Evolutionary conservation across 2,888 invertebrate genomes (phyloP).

Genomic region (Toxonevra muliebris): DNA sequence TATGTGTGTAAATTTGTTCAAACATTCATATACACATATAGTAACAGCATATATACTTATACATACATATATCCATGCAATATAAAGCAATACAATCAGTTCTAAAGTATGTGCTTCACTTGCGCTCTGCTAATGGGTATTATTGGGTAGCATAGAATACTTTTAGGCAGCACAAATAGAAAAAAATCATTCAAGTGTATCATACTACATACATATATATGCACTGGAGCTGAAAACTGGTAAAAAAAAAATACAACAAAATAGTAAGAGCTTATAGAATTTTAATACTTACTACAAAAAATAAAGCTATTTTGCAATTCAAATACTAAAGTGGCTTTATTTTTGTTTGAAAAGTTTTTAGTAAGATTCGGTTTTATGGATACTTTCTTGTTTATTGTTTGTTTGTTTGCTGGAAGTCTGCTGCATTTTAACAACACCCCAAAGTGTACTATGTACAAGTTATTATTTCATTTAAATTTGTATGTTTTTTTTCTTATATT

Average conservation of each 20-base stretch:
- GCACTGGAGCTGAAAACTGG: neutral
- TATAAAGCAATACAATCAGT: constrained; percentile 10
- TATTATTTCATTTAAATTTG: too few relatives aligned
- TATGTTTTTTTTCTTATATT: too few relatives aligned
- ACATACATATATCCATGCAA: constrained; percentile 5
- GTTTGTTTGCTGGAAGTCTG: too few relatives aligned
- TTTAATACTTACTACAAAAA: too few relatives aligned
- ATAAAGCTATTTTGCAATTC: too few relatives aligned
- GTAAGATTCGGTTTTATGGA: too few relatives aligned
- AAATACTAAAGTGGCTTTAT: too few relatives aligned
- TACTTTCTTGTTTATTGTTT: too few relatives aligned
- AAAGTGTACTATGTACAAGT: too few relatives aligned
- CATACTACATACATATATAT: constrained; percentile 7
- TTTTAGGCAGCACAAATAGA: constrained; percentile 7
- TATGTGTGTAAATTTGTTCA: neutral
- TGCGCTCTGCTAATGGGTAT: neutral
- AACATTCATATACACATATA: neutral
- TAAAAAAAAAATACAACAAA: neutral
- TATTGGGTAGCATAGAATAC: neutral
- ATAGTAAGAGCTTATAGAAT: neutral
- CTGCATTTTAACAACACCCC: too few relatives aligned
- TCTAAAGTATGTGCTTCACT: neutral
- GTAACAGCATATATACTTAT: neutral
- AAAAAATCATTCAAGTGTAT: constrained; percentile 4
- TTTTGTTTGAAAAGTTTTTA: too few relatives aligned